Evolutionary conservation across 2,888 invertebrate species (phyloP).

Genomic region (Campopleginae sp.): DNA sequence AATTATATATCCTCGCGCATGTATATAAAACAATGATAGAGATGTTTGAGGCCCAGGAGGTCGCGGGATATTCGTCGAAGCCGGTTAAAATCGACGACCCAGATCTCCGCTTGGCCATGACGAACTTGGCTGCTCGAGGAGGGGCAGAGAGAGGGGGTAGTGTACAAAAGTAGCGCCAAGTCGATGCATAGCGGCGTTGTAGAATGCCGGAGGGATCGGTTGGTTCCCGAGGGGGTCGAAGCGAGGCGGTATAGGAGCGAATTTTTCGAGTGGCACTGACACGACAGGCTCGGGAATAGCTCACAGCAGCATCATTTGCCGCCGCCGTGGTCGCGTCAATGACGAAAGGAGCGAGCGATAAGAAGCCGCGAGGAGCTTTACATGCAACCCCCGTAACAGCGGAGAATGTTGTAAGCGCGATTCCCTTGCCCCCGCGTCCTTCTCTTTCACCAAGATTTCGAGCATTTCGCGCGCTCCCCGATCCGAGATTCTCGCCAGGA

Average conservation of each 20-base stretch:
- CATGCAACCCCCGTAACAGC: neutral
- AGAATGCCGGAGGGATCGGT: slow-evolving; percentile 72
- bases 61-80: slow-evolving; percentile 70
- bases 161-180: slow-evolving; percentile 47
- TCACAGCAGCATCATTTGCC: slow-evolving; percentile 12
- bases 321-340: neutral
- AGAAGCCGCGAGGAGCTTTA: neutral
- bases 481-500: slow-evolving; percentile 50
- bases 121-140: slow-evolving; percentile 10
- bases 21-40: slow-evolving; percentile 23
- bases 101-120: slow-evolving; percentile 77
- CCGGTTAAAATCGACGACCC: slow-evolving; percentile 83
- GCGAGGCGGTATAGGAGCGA: slow-evolving; percentile 68
- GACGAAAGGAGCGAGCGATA: neutral
- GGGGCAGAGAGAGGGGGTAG: neutral
- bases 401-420: slow-evolving; percentile 14
- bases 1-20: neutral
- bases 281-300: slow-evolving; percentile 65
- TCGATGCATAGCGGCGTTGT: slow-evolving; percentile 77
- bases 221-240: slow-evolving; percentile 75
- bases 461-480: slow-evolving; percentile 21
- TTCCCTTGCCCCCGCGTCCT: neutral
- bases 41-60: slow-evolving; percentile 56
- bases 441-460: slow-evolving; percentile 26
- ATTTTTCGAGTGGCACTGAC: slow-evolving; percentile 79